Percentiles rank a stretch among this genome's conserved stretches.
These are phyloP conservation scores for Sepioteuthis lessoniana DNA, from an alignment of 2,888 invertebrate genomes.

Conservation along the genomic window DNA sequence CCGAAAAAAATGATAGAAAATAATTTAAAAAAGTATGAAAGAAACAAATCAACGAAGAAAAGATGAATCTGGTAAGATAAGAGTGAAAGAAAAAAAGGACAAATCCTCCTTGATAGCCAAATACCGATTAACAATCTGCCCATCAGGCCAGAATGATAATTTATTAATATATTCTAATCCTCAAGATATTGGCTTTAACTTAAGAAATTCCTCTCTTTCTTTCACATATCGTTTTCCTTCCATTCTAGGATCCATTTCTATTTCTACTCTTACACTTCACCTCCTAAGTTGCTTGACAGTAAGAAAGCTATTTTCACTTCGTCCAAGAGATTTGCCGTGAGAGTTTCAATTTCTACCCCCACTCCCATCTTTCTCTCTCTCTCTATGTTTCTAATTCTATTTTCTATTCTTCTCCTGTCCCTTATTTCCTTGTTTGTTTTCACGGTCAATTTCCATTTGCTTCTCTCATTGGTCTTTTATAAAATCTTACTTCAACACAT, in stretches of 20 bases:
- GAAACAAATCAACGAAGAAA: no score
- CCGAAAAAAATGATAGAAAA: no score
- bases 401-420: neutral
- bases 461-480: no score
- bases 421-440: no score
- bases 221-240: neutral
- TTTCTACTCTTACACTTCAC: neutral
- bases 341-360: neutral
- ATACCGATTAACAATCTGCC: neutral
- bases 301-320: neutral
- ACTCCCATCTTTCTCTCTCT: neutral
- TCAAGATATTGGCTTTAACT: neutral
- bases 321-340: neutral
- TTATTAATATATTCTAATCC: conserved; percentile 21
- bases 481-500: no score
- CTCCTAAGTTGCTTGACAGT: neutral
- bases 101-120: neutral
- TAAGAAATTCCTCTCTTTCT: neutral
- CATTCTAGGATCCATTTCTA: neutral
- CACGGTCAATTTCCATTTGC: no score
- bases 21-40: no score
- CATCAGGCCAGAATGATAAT: neutral
- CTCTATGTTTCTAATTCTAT: no score
- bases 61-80: no score
- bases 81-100: neutral